These are phyloP conservation scores for Campaea margaritaria DNA, from an alignment of 2,888 invertebrate genomes.

Conservation along the genomic window DNA sequence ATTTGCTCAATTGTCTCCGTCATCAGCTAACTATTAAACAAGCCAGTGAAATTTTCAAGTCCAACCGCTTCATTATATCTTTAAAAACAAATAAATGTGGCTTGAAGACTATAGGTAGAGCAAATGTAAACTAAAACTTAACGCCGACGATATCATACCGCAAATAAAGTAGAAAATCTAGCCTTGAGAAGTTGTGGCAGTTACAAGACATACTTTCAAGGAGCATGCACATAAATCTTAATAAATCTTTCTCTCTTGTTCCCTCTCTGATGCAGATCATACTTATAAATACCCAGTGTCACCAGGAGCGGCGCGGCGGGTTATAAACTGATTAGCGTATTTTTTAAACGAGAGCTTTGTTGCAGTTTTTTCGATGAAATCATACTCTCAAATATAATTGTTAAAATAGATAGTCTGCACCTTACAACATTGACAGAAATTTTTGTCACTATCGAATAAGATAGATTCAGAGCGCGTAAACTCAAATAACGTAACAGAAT, in stretches of 20 bases:
- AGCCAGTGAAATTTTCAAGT: not conserved
- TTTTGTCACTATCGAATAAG: not conserved
- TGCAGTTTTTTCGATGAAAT: conserved; percentile 39
- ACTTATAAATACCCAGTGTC: conserved; percentile 42
- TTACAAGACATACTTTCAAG: conserved; percentile 47
- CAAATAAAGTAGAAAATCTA: conserved; percentile 43
- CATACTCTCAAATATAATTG: conserved; percentile 37
- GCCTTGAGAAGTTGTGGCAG: conserved; percentile 63
- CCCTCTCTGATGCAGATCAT: conserved; percentile 41
- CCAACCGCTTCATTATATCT: conserved; percentile 3
- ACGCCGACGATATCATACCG: conserved; percentile 18
- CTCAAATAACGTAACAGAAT: too few relatives aligned
- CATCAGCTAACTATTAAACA: conserved; percentile 13
- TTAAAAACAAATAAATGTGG: not conserved
- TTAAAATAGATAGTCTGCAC: not conserved
- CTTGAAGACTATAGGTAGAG: conserved; percentile 2
- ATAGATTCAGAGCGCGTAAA: too few relatives aligned
- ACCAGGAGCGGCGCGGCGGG: conserved; percentile 43
- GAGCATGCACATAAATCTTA: conserved; percentile 69
- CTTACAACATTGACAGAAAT: not conserved
- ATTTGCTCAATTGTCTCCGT: conserved; percentile 34
- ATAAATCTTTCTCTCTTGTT: conserved; percentile 56
- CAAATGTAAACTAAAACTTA: conserved; percentile 4
- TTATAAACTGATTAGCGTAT: conserved; percentile 39
- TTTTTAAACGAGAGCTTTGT: conserved; percentile 15